Percentiles rank a stretch among this genome's conserved stretches.
phyloP scores from a whole-genome alignment of 2,797 vertebrate species.

The Setipinna tenuifilis region DNA sequence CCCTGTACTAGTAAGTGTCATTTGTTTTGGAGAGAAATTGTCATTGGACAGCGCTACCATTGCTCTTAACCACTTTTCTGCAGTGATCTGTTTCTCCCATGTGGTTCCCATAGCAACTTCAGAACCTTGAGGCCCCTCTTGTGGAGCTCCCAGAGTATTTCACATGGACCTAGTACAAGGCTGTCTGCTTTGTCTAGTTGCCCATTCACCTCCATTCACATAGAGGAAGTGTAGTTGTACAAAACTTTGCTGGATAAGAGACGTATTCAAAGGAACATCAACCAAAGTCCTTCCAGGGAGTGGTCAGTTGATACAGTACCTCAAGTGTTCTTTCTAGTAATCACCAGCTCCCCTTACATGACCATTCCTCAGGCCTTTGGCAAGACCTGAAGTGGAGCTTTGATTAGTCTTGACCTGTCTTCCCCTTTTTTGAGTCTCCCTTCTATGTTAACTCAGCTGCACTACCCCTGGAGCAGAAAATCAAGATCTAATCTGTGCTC shows the following conservation, averaged over 20 bases:
- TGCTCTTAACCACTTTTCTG: not conserved
- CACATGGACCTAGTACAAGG: not conserved
- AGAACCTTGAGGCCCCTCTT: slow-evolving; percentile 3
- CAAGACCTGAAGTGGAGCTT: not conserved
- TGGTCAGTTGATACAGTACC: not conserved
- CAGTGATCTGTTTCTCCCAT: not conserved
- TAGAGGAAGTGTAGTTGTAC: not conserved
- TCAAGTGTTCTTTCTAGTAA: not conserved
- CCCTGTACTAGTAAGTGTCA: not conserved
- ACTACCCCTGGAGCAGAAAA: not conserved
- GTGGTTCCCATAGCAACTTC: slow-evolving; percentile 12
- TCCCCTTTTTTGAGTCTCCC: not conserved
- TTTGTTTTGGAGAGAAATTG: not conserved
- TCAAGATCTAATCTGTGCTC: not conserved
- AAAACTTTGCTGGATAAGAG: not conserved
- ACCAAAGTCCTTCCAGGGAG: not conserved
- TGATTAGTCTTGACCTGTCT: not conserved
- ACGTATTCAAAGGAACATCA: not conserved
- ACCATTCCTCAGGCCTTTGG: not conserved
- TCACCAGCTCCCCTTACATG: not conserved
- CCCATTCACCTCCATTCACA: not conserved
- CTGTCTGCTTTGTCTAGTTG: not conserved
- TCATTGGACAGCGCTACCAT: not conserved
- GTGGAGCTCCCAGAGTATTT: not conserved
- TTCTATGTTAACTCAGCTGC: not conserved